Conservation (phyloP, 2,113 vertebrate genomes). For the Bettongia penicillata region DNA sequence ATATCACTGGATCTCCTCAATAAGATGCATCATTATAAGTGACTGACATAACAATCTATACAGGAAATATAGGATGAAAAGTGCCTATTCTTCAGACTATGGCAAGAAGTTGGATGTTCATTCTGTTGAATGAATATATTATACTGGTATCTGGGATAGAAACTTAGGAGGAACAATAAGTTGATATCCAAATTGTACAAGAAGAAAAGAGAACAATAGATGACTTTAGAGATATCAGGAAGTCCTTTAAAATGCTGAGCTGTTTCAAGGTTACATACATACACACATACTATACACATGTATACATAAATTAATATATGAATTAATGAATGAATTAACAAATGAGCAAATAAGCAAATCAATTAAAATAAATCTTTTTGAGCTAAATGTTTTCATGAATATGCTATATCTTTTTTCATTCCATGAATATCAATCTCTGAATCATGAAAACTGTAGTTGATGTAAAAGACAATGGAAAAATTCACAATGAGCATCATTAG, state of each 20-base stretch:
- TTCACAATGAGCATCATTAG: background rate
- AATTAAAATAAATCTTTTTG: background rate
- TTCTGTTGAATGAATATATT: background rate
- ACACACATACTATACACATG: background rate
- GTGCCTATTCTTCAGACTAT: background rate
- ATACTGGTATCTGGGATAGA: background rate
- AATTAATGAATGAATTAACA: background rate
- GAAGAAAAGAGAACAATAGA: background rate
- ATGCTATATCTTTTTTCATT: background rate
- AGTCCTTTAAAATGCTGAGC: background rate
- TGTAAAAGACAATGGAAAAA: background rate
- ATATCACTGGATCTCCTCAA: background rate
- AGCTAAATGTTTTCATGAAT: background rate
- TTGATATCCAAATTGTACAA: background rate
- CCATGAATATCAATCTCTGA: background rate
- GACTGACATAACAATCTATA: background rate
- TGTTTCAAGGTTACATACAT: background rate
- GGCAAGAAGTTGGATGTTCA: background rate
- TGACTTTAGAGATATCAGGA: background rate
- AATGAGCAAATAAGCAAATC: background rate
- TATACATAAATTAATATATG: background rate
- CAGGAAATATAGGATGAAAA: background rate
- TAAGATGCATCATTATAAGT: background rate
- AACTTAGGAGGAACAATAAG: background rate
- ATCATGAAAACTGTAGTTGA: background rate